Evolutionary conservation across 64 coral and sea anemone species (phyloP).

Genomic region (Pocillopora verrucosa): DNA sequence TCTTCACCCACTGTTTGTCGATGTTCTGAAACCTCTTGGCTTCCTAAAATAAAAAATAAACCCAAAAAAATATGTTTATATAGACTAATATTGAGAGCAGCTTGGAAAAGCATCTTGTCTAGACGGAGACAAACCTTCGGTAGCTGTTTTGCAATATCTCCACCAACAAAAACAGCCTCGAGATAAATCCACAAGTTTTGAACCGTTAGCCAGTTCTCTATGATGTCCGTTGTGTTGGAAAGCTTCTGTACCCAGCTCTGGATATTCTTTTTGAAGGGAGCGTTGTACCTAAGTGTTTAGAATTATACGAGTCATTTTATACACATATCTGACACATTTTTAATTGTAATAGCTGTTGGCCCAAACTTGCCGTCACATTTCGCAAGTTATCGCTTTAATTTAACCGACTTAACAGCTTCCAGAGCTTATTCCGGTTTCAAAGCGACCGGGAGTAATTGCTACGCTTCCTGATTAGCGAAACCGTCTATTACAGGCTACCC

Average conservation of each 20-base stretch:
- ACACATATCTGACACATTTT: background rate
- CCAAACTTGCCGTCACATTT: too few species aligned
- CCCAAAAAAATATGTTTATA: background rate
- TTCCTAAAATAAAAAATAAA: constrained; percentile 52
- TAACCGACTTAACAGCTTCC: too few species aligned
- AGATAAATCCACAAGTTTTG: constrained; percentile 99
- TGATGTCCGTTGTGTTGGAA: constrained; percentile 98
- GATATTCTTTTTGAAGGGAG: constrained; percentile 99
- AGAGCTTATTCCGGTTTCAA: too few species aligned
- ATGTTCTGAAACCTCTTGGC: constrained; percentile 99
- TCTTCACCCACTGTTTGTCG: constrained; percentile 99
- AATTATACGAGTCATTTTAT: background rate
- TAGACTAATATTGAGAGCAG: background rate
- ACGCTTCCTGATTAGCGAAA: too few species aligned
- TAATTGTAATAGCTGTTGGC: too few species aligned
- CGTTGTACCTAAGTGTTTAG: constrained; percentile 73
- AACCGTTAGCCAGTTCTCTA: constrained; percentile 98
- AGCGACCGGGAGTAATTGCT: too few species aligned
- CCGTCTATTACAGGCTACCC: too few species aligned
- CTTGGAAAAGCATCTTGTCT: background rate
- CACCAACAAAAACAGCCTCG: constrained; percentile 98
- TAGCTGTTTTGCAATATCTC: constrained; percentile 98
- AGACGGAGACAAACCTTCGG: constrained; percentile 71
- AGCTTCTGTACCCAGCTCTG: constrained; percentile 97
- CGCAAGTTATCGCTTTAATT: too few species aligned